Evolutionary conservation across 1,140 invertebrate genomes (phyloP).

Genomic region (Anoplolepis gracilipes): DNA sequence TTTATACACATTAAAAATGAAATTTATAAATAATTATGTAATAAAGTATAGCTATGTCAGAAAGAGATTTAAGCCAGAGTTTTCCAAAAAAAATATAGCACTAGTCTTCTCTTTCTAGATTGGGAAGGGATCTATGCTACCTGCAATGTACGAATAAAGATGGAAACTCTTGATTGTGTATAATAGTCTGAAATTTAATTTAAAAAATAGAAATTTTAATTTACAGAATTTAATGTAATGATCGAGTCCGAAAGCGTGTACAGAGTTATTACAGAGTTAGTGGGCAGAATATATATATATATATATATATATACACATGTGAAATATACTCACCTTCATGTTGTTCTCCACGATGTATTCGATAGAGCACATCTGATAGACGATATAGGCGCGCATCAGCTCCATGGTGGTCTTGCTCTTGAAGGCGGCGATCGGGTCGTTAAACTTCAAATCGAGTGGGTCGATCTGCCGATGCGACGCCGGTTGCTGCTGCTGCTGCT

Average conservation of each 20-base stretch:
- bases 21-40: no score
- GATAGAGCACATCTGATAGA: conserved; percentile 97
- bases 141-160: no score
- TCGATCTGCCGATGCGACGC: conserved; percentile 87
- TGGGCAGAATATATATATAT: no score
- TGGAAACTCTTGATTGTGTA: no score
- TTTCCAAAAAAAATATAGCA: background rate
- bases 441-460: conserved; percentile 95
- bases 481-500: conserved; percentile 64
- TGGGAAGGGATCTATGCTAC: no score
- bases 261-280: no score
- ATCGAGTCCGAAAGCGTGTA: background rate
- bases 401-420: conserved; percentile 98
- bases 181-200: no score
- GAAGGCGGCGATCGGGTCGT: conserved; percentile 92
- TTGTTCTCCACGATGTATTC: conserved; percentile 97
- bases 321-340: conserved; percentile 92
- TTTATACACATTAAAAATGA: no score
- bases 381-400: conserved; percentile 95
- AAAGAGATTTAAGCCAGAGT: background rate
- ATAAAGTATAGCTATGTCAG: no score
- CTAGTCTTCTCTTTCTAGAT: background rate
- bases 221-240: no score
- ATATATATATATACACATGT: no score
- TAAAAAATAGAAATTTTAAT: no score